Percentiles rank a stretch among this genome's conserved stretches.
phyloP scores from a whole-genome alignment of 2,113 vertebrate species.

The Buteo buteo region DNA sequence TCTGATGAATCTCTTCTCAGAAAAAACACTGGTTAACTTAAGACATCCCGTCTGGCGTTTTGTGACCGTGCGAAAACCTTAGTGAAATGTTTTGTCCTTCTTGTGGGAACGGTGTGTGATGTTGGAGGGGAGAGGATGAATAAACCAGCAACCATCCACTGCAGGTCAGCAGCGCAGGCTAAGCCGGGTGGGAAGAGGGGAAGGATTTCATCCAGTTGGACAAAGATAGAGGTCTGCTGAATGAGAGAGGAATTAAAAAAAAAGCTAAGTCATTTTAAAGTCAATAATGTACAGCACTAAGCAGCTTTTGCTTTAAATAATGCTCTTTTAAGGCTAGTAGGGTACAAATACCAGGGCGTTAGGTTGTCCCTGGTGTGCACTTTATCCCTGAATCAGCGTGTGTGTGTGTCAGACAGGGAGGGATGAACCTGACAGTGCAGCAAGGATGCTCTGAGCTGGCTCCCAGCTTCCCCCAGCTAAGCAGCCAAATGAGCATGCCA shows the following conservation, averaged over 20 bases:
- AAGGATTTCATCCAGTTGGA: not conserved
- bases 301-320: not conserved
- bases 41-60: not conserved
- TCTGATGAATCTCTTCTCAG: not conserved
- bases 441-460: not conserved
- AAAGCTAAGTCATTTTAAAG: not conserved
- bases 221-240: not conserved
- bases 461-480: not conserved
- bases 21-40: not conserved
- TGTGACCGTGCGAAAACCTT: rapidly evolving
- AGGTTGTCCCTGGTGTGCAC: not conserved
- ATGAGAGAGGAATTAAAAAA: not conserved
- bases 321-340: not conserved
- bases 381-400: not conserved
- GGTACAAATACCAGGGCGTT: not conserved
- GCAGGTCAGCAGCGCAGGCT: not conserved
- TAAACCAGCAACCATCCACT: not conserved
- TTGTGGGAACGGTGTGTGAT: not conserved
- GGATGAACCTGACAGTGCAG: not conserved
- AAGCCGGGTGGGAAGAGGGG: not conserved
- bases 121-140: not conserved
- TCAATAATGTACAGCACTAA: not conserved
- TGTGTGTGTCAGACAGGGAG: not conserved
- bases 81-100: not conserved
- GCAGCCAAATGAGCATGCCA: not conserved